Evolutionary conservation across 1,140 invertebrate genomes (phyloP), one percentile per base, ranked within the genome.

Genomic region (Goniozus legneri): DNA sequence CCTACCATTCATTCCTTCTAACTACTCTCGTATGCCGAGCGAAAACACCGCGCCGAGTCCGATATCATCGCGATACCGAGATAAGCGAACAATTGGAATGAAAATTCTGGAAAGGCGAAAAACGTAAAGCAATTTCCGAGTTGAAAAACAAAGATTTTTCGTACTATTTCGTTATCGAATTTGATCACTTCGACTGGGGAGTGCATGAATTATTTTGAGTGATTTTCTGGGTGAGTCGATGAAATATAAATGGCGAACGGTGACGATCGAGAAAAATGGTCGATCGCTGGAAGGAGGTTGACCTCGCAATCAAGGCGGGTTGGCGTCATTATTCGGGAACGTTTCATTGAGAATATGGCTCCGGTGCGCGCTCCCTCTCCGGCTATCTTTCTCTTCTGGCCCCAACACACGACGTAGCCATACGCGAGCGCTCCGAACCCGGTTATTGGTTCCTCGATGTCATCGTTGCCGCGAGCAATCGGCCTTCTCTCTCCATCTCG

Each of bases 371-470:
- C 31, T 36, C 27, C 34, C 22, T 42, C 39, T 43, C 38, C 33
- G 50, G n/a, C n/a, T n/a, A n/a, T n/a, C n/a, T n/a, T n/a, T n/a
- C n/a, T n/a, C n/a, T n/a, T n/a, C n/a, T n/a, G n/a, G n/a, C n/a
- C n/a, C n/a, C n/a, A n/a, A n/a, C n/a, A n/a, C n/a, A n/a, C n/a
- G 36, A 3, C 13, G 2, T 8, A 19, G 18, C 20, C 37, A 4
- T 10, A 27, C 44, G 43, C 34, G 33, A 54, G 42, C 30, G 19
- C 50, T 52, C 48, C 50, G 47, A 47, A 34, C 31, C 47, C 37
- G 58, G 62, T 70, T 68, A 67, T 72, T 70, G 61, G 69, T 65
- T 72, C 58, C 60, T 71, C 64, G 71, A 73, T 73, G 71, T 73
- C 71, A 67, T 62, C 60, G 66, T 54, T 64, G 69, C 71, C 71